Conservation (phyloP, 92 coral and sea anemone genomes). For the Zoanthus solanderi region DNA sequence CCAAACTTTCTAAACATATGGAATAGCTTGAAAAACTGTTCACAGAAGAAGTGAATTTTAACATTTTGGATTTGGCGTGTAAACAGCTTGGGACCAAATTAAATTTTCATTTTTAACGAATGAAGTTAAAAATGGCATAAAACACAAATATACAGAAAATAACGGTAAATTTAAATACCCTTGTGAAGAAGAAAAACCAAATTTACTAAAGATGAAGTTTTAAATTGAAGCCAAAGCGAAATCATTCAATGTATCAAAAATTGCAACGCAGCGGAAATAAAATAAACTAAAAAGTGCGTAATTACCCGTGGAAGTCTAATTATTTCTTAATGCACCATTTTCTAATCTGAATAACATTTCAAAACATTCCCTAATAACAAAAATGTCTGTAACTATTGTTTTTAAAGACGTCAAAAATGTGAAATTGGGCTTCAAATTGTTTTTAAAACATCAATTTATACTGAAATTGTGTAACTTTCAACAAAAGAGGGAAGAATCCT, state of each 20-base stretch:
- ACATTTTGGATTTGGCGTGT: slow-evolving; percentile 72
- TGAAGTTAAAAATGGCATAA: slow-evolving; percentile 34
- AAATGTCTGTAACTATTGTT: slow-evolving; percentile 43
- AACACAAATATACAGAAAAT: slow-evolving; percentile 14
- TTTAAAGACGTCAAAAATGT: slow-evolving; percentile 26
- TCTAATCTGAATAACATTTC: slow-evolving; percentile 35
- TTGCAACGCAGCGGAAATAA: slow-evolving; percentile 23
- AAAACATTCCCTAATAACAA: slow-evolving; percentile 36
- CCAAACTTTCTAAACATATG: not conserved
- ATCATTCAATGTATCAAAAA: not conserved
- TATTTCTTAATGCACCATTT: slow-evolving; percentile 40
- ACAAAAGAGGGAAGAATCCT: slow-evolving; percentile 49
- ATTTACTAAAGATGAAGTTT: slow-evolving; percentile 18
- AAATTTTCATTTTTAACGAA: slow-evolving; percentile 68
- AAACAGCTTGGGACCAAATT: slow-evolving; percentile 76
- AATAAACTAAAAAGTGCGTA: slow-evolving; percentile 23
- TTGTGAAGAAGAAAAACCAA: not conserved
- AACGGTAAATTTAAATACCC: not conserved
- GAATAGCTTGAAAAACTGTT: slow-evolving; percentile 53
- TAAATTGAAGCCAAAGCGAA: not conserved
- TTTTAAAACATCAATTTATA: not conserved
- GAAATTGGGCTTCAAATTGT: slow-evolving; percentile 28
- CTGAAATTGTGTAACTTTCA: not conserved
- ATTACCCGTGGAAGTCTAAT: slow-evolving; percentile 40
- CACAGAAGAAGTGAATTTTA: slow-evolving; percentile 58